phyloP scores from a whole-genome alignment of 2,113 vertebrate species.

The Gymnarchus niloticus region DNA sequence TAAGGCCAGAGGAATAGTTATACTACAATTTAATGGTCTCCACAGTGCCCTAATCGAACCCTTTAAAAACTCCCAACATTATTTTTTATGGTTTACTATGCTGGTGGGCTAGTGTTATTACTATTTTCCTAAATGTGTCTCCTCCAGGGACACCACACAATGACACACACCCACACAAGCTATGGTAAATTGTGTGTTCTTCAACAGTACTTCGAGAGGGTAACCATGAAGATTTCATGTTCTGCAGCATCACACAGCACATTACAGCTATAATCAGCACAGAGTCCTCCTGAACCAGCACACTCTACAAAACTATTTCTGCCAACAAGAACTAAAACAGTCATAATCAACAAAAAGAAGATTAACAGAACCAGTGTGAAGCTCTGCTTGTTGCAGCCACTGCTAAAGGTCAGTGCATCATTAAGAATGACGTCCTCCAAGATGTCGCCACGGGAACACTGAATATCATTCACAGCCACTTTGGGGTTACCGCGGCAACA shows the following conservation, averaged over 20 bases:
- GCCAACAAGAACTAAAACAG: not conserved
- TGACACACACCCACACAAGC: not conserved
- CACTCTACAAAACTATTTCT: not conserved
- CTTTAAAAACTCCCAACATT: too few relatives aligned
- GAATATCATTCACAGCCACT: not conserved
- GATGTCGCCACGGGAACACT: not conserved
- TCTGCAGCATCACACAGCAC: not conserved
- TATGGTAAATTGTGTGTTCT: not conserved
- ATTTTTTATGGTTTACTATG: too few relatives aligned
- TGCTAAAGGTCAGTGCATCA: not conserved
- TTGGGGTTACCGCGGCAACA: not conserved
- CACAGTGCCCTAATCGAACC: too few relatives aligned
- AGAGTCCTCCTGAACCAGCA: not conserved
- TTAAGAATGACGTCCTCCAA: not conserved
- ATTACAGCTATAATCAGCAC: not conserved
- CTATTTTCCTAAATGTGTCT: too few relatives aligned
- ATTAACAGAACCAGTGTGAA: not conserved
- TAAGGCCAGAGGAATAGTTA: too few relatives aligned
- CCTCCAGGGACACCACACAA: not conserved
- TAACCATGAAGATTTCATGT: not conserved
- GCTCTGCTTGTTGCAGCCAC: not conserved
- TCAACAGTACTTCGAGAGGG: not conserved
- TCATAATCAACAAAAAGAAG: not conserved
- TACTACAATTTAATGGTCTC: too few relatives aligned
- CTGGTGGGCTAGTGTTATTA: too few relatives aligned